Conservation (phyloP, 2,888 invertebrate genomes). For the Timema podura region DNA sequence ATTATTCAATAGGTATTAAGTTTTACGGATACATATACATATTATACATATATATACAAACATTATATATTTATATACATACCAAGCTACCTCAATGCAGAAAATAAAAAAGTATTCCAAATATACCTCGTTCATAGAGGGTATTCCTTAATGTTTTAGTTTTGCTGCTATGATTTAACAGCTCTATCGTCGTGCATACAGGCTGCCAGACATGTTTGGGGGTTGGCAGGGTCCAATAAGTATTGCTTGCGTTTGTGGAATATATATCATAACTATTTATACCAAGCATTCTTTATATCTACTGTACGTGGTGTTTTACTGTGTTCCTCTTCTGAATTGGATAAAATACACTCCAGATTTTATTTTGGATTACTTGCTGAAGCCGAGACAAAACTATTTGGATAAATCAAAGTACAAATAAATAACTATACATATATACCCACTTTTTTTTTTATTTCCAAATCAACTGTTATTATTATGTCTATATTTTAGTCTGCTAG, state of each 20-base stretch:
- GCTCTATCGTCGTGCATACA: too few species aligned
- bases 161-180: too few species aligned
- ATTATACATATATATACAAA: conserved; percentile 19
- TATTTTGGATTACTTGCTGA: too few species aligned
- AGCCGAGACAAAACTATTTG: too few species aligned
- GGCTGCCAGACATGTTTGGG: background rate
- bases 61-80: conserved; percentile 20
- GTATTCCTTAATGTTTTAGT: too few species aligned
- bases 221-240: conserved; percentile 24
- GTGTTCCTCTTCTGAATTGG: conserved; percentile 14
- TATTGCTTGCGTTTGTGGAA: conserved; percentile 24
- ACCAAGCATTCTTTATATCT: conserved; percentile 13
- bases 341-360: too few species aligned
- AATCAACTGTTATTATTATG: conserved; percentile 8
- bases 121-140: conserved; percentile 22
- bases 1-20: conserved; percentile 12
- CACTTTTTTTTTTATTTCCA: too few species aligned
- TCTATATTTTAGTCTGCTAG: background rate
- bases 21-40: conserved; percentile 16
- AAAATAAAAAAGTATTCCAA: conserved; percentile 25
- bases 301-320: conserved; percentile 4
- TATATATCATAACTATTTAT: conserved; percentile 22
- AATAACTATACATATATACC: too few species aligned
- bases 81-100: conserved; percentile 28
- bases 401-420: conserved; percentile 18